These are phyloP conservation scores for Allolobophora icterica DNA, from an alignment of 2,888 invertebrate species.

Conservation along the genomic window DNA sequence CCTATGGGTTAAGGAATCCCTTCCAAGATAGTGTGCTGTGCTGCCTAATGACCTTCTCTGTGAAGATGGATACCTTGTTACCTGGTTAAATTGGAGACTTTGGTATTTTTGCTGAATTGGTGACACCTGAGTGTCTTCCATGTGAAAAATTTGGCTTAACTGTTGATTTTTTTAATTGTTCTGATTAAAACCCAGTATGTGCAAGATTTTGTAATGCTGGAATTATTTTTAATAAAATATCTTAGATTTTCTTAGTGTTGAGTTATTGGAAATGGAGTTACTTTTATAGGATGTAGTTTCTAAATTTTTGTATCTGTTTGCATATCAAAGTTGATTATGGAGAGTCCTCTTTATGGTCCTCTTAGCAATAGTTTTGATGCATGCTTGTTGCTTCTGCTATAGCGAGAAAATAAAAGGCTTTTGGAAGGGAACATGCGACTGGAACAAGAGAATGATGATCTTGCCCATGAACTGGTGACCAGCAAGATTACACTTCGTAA, in stretches of 20 bases:
- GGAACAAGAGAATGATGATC: slow-evolving; percentile 71
- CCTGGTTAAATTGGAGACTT: background rate
- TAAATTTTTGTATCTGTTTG: no score
- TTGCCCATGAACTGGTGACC: slow-evolving; percentile 71
- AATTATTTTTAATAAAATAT: background rate
- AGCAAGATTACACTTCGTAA: slow-evolving; percentile 70
- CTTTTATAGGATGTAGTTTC: no score
- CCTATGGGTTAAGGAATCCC: background rate
- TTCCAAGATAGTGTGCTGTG: background rate
- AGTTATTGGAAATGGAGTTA: no score
- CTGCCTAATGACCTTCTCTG: background rate
- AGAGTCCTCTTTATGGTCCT: background rate
- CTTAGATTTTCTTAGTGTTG: background rate
- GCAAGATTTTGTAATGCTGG: background rate
- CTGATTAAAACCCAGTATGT: background rate
- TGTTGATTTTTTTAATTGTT: background rate
- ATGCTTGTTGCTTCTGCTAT: slow-evolving; percentile 33
- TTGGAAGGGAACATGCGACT: slow-evolving; percentile 69
- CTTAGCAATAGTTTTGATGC: background rate
- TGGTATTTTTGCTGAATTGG: slow-evolving; percentile 5
- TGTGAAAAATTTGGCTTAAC: background rate
- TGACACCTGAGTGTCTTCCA: background rate
- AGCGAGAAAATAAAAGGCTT: slow-evolving; percentile 68
- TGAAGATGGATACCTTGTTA: background rate
- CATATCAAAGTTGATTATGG: background rate